A percentile compares a stretch with the other conserved stretches of the same genome.
Conservation (phyloP, 2,797 vertebrate species). For the Eutrigla gurnardus region DNA sequence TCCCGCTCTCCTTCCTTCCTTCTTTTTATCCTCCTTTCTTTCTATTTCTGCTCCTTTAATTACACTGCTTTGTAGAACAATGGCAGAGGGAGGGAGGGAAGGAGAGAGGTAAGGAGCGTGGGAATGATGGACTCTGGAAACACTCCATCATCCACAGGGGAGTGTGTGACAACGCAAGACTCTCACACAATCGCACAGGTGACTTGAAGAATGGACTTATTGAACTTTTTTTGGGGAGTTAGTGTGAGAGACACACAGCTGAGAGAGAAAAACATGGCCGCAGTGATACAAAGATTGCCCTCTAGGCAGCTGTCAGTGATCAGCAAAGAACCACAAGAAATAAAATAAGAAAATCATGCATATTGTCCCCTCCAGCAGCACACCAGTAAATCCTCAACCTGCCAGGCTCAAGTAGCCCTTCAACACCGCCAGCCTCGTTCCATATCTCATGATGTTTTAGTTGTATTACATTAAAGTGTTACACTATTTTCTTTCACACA, state of each 20-base stretch:
- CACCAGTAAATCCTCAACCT: neutral
- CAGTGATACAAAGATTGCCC: neutral
- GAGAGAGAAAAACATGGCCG: neutral
- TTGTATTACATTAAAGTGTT: neutral
- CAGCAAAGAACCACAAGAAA: neutral
- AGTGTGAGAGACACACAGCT: neutral
- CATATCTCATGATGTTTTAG: neutral
- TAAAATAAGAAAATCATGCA: neutral
- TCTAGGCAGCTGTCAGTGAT: conserved; percentile 12
- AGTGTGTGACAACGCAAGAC: conserved; percentile 37
- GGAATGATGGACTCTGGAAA: conserved; percentile 68
- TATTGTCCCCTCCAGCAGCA: neutral
- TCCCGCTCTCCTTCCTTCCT: conserved; percentile 65
- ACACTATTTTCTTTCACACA: neutral
- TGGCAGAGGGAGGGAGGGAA: conserved; percentile 56
- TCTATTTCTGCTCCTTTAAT: conserved; percentile 75
- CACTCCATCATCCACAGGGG: conserved; percentile 31
- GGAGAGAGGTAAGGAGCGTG: conserved; percentile 67
- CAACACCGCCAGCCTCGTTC: neutral
- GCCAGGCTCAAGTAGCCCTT: neutral
- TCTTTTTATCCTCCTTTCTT: conserved; percentile 38
- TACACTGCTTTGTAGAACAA: conserved; percentile 72
- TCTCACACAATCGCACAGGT: conserved; percentile 51
- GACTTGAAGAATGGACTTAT: conserved; percentile 7
- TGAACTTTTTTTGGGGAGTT: conserved; percentile 8